Evolutionary conservation across 2,113 vertebrate species (phyloP).

Genomic region (Mormoops blainvillei): DNA sequence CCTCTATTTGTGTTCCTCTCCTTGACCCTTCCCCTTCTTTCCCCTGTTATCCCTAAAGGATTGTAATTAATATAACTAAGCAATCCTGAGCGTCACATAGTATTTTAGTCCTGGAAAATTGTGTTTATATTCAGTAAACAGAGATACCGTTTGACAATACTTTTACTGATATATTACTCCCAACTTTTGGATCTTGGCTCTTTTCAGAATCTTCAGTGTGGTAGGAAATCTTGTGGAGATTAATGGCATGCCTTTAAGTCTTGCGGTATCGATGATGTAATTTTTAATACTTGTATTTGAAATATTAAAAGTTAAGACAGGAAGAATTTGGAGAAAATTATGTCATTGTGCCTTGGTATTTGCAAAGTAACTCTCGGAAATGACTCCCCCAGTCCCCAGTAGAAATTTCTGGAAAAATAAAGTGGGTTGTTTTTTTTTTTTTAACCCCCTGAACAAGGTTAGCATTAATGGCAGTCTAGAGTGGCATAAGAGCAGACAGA

Average conservation of each 20-base stretch:
- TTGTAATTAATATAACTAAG: not conserved
- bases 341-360: not conserved
- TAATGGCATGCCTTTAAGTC: not conserved
- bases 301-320: not conserved
- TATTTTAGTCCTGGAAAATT: not conserved
- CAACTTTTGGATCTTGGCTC: not conserved
- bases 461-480: not conserved
- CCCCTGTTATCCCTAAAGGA: no score
- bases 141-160: not conserved
- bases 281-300: not conserved
- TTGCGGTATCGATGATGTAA: not conserved
- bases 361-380: not conserved
- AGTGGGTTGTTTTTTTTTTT: not conserved
- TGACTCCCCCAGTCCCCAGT: not conserved
- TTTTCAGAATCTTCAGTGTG: not conserved
- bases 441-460: not conserved
- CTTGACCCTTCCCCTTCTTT: no score
- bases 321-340: constrained; percentile 1
- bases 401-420: not conserved
- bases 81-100: not conserved
- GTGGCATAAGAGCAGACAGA: not conserved
- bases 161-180: not conserved
- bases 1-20: no score
- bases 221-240: not conserved
- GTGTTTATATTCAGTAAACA: not conserved